Percentiles rank a stretch among this genome's conserved stretches.
Evolutionary conservation across 2,797 vertebrate species (phyloP).

Genomic region (Poeciliopsis infans): DNA sequence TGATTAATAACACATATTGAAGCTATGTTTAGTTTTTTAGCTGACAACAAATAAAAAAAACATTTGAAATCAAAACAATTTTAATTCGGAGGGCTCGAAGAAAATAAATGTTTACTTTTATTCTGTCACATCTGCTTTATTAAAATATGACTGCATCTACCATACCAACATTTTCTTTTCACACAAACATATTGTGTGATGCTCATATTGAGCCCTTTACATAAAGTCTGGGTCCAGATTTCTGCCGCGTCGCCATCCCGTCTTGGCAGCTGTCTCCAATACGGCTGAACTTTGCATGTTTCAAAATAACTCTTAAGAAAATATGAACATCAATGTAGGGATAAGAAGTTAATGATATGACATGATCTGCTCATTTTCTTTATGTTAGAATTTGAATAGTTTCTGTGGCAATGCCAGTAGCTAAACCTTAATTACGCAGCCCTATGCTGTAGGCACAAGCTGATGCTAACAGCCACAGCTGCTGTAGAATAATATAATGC

Average conservation of each 20-base stretch:
- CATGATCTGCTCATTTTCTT: background rate
- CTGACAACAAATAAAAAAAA: background rate
- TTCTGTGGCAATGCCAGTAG: background rate
- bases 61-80: background rate
- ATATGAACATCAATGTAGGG: background rate
- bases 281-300: background rate
- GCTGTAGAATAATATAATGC: slow-evolving; percentile 26
- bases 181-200: background rate
- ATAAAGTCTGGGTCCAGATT: background rate
- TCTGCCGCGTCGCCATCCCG: too few relatives aligned
- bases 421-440: slow-evolving; percentile 47
- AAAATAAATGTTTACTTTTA: background rate
- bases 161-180: background rate
- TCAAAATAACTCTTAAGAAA: background rate
- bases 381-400: background rate
- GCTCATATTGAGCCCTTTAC: background rate
- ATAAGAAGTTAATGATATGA: background rate
- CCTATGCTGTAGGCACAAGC: slow-evolving; percentile 18
- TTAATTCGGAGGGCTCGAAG: background rate
- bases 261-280: too few relatives aligned
- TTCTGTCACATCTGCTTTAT: background rate
- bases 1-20: too few relatives aligned
- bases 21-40: background rate
- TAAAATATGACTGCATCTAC: background rate
- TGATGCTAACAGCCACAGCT: slow-evolving; percentile 45